These are phyloP conservation scores for Dendrolimus punctatus DNA, from an alignment of 1,140 invertebrate genomes.

Conservation along the genomic window DNA sequence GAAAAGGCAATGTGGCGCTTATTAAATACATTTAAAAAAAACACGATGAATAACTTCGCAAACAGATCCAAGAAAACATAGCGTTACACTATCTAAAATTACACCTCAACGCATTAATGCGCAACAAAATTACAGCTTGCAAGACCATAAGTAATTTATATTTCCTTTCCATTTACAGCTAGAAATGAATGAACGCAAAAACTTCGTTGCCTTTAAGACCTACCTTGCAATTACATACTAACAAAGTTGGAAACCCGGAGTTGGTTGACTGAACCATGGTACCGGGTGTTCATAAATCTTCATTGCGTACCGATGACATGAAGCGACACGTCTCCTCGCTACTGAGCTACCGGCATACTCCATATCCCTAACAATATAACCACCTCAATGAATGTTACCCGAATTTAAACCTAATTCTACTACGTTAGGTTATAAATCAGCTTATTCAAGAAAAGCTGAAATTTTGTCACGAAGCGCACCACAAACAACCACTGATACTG, in stretches of 20 bases:
- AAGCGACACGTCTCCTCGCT: constrained; percentile 62
- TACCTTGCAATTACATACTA: constrained; percentile 7
- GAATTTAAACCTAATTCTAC: constrained; percentile 19
- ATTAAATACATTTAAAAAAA: too few species aligned
- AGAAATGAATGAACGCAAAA: too few species aligned
- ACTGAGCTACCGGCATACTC: constrained; percentile 43
- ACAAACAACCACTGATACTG: too few species aligned
- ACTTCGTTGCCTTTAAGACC: background rate
- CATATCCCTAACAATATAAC: constrained; percentile 28
- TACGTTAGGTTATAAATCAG: constrained; percentile 13
- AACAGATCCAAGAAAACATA: too few species aligned
- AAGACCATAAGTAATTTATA: too few species aligned
- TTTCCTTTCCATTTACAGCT: too few species aligned
- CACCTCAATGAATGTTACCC: constrained; percentile 9
- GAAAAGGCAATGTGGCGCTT: too few species aligned
- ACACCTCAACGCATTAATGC: too few species aligned
- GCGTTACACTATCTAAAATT: too few species aligned
- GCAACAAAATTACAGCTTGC: too few species aligned
- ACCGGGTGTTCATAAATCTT: constrained; percentile 64
- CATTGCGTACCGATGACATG: constrained; percentile 68
- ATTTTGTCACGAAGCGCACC: too few species aligned
- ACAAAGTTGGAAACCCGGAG: constrained; percentile 38
- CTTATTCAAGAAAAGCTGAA: background rate
- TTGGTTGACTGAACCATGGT: constrained; percentile 30
- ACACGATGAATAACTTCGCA: too few species aligned